These are phyloP conservation scores for Puma concolor DNA, from an alignment of 2,113 vertebrate genomes.

Conservation along the genomic window DNA sequence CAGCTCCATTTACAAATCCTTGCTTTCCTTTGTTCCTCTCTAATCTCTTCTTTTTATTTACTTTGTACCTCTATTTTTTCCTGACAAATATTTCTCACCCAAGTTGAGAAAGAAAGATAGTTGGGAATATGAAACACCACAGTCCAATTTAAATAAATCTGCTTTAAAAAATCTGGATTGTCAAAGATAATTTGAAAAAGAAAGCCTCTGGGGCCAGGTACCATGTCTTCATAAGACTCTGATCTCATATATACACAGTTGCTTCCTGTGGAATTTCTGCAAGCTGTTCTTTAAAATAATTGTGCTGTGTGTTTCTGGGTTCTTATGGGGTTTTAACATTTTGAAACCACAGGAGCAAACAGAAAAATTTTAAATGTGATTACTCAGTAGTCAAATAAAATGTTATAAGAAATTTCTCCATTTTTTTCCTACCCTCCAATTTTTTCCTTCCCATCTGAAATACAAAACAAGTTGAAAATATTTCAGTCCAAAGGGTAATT, in stretches of 20 bases:
- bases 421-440: constrained; percentile 16
- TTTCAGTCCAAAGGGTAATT: constrained; percentile 65
- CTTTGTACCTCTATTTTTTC: background rate
- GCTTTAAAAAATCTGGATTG: constrained; percentile 5
- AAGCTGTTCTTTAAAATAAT: constrained; percentile 65
- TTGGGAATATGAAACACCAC: constrained; percentile 30
- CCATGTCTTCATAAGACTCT: constrained; percentile 30
- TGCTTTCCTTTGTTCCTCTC: constrained; percentile 21
- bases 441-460: constrained; percentile 57
- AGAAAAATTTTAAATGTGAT: constrained; percentile 61
- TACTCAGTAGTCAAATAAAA: constrained; percentile 65
- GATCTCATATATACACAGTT: background rate
- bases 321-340: constrained; percentile 49
- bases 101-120: constrained; percentile 46
- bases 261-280: constrained; percentile 48
- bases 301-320: constrained; percentile 6
- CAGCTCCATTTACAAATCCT: constrained; percentile 30
- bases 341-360: constrained; percentile 44
- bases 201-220: constrained; percentile 31
- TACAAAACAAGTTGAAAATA: constrained; percentile 57
- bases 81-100: constrained; percentile 49
- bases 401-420: constrained; percentile 51
- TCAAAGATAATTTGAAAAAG: constrained; percentile 64
- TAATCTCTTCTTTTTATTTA: constrained; percentile 32
- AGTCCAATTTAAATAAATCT: constrained; percentile 47